Percentiles rank a stretch among this genome's conserved stretches.
Evolutionary conservation across 2,888 invertebrate species (phyloP).

Genomic region (Fissipunctia ypsillon): DNA sequence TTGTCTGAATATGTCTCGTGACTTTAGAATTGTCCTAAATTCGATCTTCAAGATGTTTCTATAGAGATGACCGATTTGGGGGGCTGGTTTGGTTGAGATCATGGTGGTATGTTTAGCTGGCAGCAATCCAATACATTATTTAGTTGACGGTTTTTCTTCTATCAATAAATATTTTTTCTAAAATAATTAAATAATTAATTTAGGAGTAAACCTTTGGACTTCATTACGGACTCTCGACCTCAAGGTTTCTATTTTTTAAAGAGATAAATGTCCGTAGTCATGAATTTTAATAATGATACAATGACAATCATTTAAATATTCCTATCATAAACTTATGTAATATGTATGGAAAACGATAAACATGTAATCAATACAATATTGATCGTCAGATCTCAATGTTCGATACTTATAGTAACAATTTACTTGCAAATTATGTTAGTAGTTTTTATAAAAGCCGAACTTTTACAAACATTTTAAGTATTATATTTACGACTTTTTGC

Average conservation of each 20-base stretch:
- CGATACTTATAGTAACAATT: background rate
- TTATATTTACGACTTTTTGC: no score
- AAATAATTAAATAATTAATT: background rate
- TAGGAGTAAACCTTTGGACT: background rate
- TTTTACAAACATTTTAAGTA: no score
- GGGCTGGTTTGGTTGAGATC: background rate
- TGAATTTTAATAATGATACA: slow-evolving; percentile 22
- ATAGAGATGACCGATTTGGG: background rate
- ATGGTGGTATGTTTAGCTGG: background rate
- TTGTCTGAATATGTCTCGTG: slow-evolving; percentile 39
- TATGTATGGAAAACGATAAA: slow-evolving; percentile 11
- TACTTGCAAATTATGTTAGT: no score
- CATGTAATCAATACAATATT: slow-evolving; percentile 9
- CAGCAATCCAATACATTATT: background rate
- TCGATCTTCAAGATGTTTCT: slow-evolving; percentile 32
- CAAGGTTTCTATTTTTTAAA: background rate
- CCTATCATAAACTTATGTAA: background rate
- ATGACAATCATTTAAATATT: background rate
- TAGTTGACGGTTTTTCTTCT: background rate
- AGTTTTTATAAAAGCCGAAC: background rate
- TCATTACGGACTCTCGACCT: background rate
- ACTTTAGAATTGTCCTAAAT: slow-evolving; percentile 29
- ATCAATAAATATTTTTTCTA: background rate
- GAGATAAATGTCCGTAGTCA: background rate
- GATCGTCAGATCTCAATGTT: slow-evolving; percentile 3